Base-by-base conservation (phyloP, 2,113 vertebrate genomes). In the Pionites leucogaster region DNA sequence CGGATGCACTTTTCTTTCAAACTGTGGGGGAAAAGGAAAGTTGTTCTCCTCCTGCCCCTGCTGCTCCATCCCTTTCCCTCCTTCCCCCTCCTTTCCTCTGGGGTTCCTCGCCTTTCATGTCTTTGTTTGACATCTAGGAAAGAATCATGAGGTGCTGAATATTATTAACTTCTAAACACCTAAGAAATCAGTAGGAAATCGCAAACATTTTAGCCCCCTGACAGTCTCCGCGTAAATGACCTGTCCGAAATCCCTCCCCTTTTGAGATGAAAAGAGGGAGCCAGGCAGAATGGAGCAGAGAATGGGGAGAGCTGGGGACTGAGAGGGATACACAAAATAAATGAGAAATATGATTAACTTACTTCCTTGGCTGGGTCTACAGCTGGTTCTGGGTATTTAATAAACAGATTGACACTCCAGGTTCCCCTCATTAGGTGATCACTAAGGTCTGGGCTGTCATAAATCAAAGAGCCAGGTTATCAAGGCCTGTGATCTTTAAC, bases 381-480 rank as follows among this genome's bases (percentile, higher is more conserved):
- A 99, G 99, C 98, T 99, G 99, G 98, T 99, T 99, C 98, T 98
- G 97, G 98, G 98, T 98, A 99, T 99, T 99, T 99, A 99, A 99
- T 99, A 99, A 99, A 99, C 98, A 99, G 98, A 98, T 99, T 99
- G 99, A 99, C 99, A 99, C 98, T 99, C 98, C 88, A 96, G 83
- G 98, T 98, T 98, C 98, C 98, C 98, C 99, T 99, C 99, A 99
- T 99, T 99, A 99, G 98, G 99, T 98, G 98, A 98, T 98, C 97
- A 98, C 96, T 98, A 97, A 98, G 97, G 98, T 98, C 98, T 59
- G 95, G 95, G 89, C 97, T 97, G 98, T 98, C 98, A 98, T 99
- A 99, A 99, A 99, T 99, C 99, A 99, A 99, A 98, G 97, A 96
- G 96, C 98, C 98, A 98, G 98, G 99, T 99, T 99, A 99, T 99